Evolutionary conservation across 2,888 invertebrate species (phyloP).

Genomic region (Oligia latruncula): DNA sequence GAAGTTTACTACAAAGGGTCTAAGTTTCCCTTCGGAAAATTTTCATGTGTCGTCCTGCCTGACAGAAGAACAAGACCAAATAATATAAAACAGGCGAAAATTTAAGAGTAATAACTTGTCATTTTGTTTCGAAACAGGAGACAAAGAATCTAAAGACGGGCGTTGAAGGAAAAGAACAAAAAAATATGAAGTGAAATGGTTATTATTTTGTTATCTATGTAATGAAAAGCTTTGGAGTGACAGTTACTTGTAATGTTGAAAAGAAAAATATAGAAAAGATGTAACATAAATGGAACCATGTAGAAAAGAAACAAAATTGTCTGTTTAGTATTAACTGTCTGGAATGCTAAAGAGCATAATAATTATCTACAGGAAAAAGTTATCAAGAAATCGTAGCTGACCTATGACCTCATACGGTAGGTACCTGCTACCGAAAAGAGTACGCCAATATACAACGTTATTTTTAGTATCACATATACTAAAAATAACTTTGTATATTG

Average conservation of each 20-base stretch:
- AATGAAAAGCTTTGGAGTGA: conserved; percentile 17
- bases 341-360: not conserved
- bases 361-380: not conserved
- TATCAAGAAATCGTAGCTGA: not conserved
- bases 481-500: no score
- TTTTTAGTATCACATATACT: no score
- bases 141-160: conserved; percentile 10
- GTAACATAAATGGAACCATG: not conserved
- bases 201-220: conserved; percentile 20
- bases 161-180: conserved; percentile 9
- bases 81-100: not conserved
- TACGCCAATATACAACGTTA: no score
- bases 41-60: no score
- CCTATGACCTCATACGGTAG: no score
- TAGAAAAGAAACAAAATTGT: not conserved
- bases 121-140: not conserved
- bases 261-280: not conserved
- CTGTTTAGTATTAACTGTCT: not conserved
- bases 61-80: conserved; percentile 5
- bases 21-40: not conserved
- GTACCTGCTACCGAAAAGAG: no score
- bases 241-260: not conserved
- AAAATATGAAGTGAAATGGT: conserved; percentile 10
- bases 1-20: not conserved
- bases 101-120: not conserved